phyloP scores from a whole-genome alignment of 2,888 invertebrate species.

The Gari tellinella region DNA sequence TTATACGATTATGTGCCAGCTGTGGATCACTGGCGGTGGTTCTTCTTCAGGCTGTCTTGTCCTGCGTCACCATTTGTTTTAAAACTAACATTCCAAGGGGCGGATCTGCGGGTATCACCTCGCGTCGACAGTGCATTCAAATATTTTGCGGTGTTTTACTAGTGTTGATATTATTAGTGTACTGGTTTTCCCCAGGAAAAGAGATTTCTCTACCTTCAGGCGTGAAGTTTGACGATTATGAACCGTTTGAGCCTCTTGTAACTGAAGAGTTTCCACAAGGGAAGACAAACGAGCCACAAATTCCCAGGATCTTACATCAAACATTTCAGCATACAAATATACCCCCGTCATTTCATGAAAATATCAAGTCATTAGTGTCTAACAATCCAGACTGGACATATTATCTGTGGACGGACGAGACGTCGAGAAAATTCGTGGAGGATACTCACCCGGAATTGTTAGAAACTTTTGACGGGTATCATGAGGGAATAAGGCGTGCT shows the following conservation, averaged over 20 bases:
- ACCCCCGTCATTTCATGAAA: conserved; percentile 14
- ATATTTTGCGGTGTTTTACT: not conserved
- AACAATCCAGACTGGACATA: conserved; percentile 78
- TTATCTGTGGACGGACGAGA: conserved; percentile 79
- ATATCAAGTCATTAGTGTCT: conserved; percentile 58
- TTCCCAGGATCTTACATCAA: conserved; percentile 54
- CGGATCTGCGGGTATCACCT: no score
- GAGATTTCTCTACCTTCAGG: conserved; percentile 1
- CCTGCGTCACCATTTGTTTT: no score
- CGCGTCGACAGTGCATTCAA: no score
- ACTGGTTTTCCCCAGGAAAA: conserved; percentile 7
- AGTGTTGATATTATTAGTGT: conserved; percentile 1
- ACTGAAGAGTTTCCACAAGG: conserved; percentile 29
- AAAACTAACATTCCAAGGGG: no score
- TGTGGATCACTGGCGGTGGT: no score
- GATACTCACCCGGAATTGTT: conserved; percentile 69
- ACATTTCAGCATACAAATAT: conserved; percentile 28
- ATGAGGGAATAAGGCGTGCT: conserved; percentile 67
- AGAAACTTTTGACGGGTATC: conserved; percentile 67
- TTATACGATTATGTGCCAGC: no score
- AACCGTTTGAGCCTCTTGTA: conserved; percentile 23
- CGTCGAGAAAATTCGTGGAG: conserved; percentile 67
- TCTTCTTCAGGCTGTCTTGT: no score
- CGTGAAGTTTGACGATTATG: conserved; percentile 3
- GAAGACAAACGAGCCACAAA: conserved; percentile 5